Evolutionary conservation across 2,797 vertebrate genomes (phyloP), one percentile per base, ranked within the genome.

Genomic region (Sebastiscus albofasciatus): DNA sequence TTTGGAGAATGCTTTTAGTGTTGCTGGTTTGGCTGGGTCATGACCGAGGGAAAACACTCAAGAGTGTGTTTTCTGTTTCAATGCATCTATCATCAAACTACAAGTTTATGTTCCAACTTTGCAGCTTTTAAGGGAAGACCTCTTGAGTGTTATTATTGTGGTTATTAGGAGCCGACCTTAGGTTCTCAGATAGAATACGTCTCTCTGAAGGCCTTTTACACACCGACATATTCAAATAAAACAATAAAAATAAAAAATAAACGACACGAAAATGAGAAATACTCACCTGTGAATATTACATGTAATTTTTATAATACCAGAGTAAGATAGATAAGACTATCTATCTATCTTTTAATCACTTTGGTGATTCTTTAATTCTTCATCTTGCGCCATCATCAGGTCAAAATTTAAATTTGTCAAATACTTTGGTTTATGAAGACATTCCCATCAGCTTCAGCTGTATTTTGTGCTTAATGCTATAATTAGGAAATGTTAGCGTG

Each of bases 1-100:
- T 83, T 75, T 67, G 29, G 55, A 80, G 77, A 83, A 83, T 46
- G 69, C 29, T 84, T 82, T 86, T 52, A 67, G 69, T 65, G 42
- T 67, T 68, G 66, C 33, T 49, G 12, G 54, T 79, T 75, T 31
- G 46, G 20, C 52, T 42, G 8, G 80, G 67, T 80, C 68, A 14
- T 52, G 79, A 82, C 78, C 10, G 27, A 81, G 9, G 22, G 31
- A 75, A 80, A 80, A 64, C 55, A 29, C 29, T 73, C 36, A 36
- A 72, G 26, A 80, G 72, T 5, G 26, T 77, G 26, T 77, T 87
- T 82, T 80, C n/a, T 64, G 54, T 80, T 73, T 77, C 33, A 36
- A 83, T 71, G 14, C 20, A 72, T 75, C 20, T 69, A 46, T 80
- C 29, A 72, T 39, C 2, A 76, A 75, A 73, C 11, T 69, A 24